phyloP scores from a whole-genome alignment of 2,888 invertebrate species.

The Epinotia brunnichana region DNA sequence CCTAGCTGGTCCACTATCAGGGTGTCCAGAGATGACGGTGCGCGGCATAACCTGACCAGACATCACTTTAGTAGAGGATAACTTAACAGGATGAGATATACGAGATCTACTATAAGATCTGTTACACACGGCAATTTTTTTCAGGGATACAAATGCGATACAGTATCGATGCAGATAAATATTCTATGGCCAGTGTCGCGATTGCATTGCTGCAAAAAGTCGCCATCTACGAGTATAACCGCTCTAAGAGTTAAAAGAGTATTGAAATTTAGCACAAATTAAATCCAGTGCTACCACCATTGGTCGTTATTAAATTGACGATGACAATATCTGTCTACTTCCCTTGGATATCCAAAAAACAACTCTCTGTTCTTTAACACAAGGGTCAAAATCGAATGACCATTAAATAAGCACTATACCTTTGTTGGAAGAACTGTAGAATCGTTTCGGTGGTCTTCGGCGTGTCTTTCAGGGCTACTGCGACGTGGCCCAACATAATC shows the following conservation, averaged over 20 bases:
- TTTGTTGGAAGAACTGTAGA: conserved; percentile 97
- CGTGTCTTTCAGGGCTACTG: conserved; percentile 95
- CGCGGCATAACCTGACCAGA: conserved; percentile 90
- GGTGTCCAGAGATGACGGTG: conserved; percentile 95
- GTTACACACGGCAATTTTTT: too few species aligned
- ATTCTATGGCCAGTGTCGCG: too few species aligned
- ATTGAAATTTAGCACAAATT: not conserved
- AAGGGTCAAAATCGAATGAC: not conserved
- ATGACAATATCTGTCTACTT: not conserved
- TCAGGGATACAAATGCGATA: too few species aligned
- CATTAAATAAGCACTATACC: conserved; percentile 55
- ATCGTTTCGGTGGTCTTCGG: conserved; percentile 97
- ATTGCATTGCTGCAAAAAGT: too few species aligned
- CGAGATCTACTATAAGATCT: too few species aligned
- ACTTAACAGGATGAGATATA: not conserved
- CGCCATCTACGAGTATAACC: too few species aligned
- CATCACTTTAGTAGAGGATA: not conserved
- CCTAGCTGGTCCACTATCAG: conserved; percentile 98
- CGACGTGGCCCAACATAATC: conserved; percentile 98
- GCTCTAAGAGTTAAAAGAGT: not conserved
- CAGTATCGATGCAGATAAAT: too few species aligned
- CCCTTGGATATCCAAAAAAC: not conserved
- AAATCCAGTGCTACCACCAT: not conserved
- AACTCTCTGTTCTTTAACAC: not conserved
- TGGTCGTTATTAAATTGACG: not conserved